Base-by-base conservation (phyloP, 2,888 invertebrate species). In the Catotricha subobsoleta region DNA sequence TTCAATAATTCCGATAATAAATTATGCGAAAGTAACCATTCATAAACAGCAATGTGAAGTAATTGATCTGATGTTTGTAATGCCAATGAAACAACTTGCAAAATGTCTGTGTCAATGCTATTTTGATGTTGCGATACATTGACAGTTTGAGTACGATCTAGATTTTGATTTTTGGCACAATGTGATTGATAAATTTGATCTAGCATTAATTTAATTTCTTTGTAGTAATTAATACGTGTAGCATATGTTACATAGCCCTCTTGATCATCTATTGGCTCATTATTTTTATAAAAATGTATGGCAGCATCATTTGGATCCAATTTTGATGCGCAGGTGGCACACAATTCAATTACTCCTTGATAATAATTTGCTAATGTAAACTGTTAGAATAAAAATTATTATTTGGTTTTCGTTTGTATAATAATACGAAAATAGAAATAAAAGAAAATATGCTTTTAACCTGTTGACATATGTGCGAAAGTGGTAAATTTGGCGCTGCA, bases 251-350 rank as follows among this genome's bases (percentile, higher is more conserved):
- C 62, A 53, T 76, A 77, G 12, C 90, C 91, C 52, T 87, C 83
- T 42, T 79, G 71, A 60, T 92, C 91, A 46, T 84, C 84, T 1
- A 70, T 63, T 1, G 80, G 82, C 52, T 86, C 84, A 42, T 80
- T 80, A 51, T 80, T 83, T 54, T 76, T 76, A 59, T 91, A 92
- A 60, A 76, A 92, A 60, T 88, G 84, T 31, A 86, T 63, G 0
- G 86, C 95, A 44, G 84, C 72, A 52, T 84, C 79, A 50, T 87
- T 81, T 0, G 90, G 84, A 62, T 97, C 97, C n/a, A 82, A 63
- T 58, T 81, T 84, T 39, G 72, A 68, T 0, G 92, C 92, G 55
- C 87, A 86, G 8, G 79, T 74, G 2, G 82, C 70, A 51, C 87
- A 82, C 20, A 97, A 60, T 50, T 95, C 90, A 10, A 94, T 79